Conservation (phyloP, 2,113 vertebrate genomes). For the Alosa alosa region DNA sequence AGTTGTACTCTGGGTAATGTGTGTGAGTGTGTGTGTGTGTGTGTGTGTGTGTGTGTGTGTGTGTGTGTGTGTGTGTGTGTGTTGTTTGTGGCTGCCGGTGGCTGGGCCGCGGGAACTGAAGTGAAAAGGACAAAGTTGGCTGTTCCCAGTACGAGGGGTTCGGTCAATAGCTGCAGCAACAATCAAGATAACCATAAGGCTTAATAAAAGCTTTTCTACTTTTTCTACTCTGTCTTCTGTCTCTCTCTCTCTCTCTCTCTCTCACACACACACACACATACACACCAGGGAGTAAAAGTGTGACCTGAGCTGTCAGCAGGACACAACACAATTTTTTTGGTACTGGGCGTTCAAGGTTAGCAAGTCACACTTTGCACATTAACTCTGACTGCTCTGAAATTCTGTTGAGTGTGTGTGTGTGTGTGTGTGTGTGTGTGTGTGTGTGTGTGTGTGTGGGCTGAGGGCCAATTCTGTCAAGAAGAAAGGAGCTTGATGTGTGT, state of each 20-base stretch:
- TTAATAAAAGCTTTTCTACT: too few species aligned
- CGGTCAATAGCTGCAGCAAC: not conserved
- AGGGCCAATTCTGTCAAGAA: not conserved
- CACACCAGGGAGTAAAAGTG: not conserved
- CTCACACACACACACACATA: not conserved
- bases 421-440: not conserved
- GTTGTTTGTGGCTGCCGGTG: not conserved
- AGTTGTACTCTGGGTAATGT: not conserved
- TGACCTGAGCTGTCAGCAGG: not conserved
- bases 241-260: too few species aligned
- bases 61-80: constrained; percentile 6
- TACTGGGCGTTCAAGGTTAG: not conserved
- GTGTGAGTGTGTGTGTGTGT: constrained; percentile 3
- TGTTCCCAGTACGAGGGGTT: not conserved
- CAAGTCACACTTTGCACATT: not conserved
- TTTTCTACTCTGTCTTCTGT: too few species aligned
- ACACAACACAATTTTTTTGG: not conserved
- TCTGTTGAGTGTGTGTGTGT: not conserved
- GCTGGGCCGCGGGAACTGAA: not conserved
- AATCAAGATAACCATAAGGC: too few species aligned
- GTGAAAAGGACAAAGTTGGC: not conserved
- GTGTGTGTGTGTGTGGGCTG: not conserved
- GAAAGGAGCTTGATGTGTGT: not conserved
- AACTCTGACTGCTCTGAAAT: not conserved
- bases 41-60: too few species aligned